These are phyloP conservation scores for Zhuqinia jingwanae DNA, from an alignment of 2,888 invertebrate species.

Conservation along the genomic window DNA sequence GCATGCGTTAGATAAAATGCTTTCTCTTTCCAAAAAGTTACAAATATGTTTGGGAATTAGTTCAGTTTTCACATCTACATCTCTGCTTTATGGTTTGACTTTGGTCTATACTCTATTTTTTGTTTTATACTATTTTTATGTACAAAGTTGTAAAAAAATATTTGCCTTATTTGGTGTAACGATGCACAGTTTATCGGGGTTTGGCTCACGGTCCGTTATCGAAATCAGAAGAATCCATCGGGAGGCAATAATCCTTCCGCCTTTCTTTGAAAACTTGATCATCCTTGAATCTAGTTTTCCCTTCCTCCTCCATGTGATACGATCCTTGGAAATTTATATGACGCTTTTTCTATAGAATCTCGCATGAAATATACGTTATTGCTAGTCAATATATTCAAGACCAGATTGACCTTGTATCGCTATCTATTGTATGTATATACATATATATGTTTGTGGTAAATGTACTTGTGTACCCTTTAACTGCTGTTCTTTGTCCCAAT, in stretches of 20 bases:
- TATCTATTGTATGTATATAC: not conserved
- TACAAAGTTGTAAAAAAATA: not conserved
- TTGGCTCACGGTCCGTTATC: conserved; percentile 93
- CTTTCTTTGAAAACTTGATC: conserved; percentile 88
- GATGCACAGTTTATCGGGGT: conserved; percentile 43
- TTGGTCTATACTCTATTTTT: conserved; percentile 33
- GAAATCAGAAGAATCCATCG: conserved; percentile 97
- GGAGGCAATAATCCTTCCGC: conserved; percentile 98
- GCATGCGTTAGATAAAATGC: not conserved
- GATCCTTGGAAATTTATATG: conserved; percentile 37
- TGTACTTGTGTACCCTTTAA: no score
- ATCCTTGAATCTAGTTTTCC: not conserved
- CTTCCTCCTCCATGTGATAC: conserved; percentile 12
- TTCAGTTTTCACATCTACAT: no score
- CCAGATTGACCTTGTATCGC: conserved; percentile 28
- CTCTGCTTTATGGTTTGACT: not conserved
- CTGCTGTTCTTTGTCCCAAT: no score
- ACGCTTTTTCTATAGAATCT: conserved; percentile 37
- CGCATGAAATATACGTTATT: conserved; percentile 31
- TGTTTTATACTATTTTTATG: conserved; percentile 34
- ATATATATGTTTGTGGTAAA: not conserved
- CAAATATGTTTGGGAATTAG: no score
- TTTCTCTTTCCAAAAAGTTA: no score
- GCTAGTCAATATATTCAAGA: conserved; percentile 41
- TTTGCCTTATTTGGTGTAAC: conserved; percentile 5